Conservation (phyloP, 2,888 invertebrate species). For the Charanyca ferruginea region DNA sequence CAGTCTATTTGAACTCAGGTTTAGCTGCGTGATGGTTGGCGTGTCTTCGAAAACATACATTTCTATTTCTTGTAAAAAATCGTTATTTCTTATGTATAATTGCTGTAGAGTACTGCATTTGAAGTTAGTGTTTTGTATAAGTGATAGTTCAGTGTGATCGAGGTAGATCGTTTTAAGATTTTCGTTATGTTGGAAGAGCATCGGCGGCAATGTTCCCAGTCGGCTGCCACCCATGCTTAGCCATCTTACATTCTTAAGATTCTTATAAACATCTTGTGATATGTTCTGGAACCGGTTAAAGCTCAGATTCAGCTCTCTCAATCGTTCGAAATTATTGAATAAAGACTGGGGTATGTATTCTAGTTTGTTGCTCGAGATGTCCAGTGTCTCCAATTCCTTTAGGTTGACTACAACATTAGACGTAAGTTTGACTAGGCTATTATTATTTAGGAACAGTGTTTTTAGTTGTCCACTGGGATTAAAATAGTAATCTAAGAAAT, state of each 20-base stretch:
- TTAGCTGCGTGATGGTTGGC: constrained; percentile 91
- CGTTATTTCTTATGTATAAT: constrained; percentile 92
- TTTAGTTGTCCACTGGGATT: constrained; percentile 93
- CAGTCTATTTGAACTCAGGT: constrained; percentile 93
- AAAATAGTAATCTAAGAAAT: constrained; percentile 95
- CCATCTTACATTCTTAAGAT: constrained; percentile 89
- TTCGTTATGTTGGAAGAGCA: constrained; percentile 92
- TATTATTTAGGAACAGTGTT: constrained; percentile 92
- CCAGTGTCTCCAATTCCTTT: constrained; percentile 92
- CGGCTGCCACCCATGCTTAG: constrained; percentile 92
- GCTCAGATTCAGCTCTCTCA: constrained; percentile 92
- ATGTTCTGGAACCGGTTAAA: constrained; percentile 92
- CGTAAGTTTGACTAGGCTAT: constrained; percentile 93
- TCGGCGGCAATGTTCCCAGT: constrained; percentile 91
- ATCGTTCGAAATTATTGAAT: constrained; percentile 92
- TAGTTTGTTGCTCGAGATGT: constrained; percentile 93
- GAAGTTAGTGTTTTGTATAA: constrained; percentile 92
- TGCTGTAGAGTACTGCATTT: constrained; percentile 91
- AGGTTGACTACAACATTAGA: constrained; percentile 94
- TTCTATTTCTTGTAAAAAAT: constrained; percentile 91
- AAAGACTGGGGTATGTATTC: constrained; percentile 92
- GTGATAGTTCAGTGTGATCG: constrained; percentile 93
- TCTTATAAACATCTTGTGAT: constrained; percentile 92
- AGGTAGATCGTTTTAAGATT: constrained; percentile 91
- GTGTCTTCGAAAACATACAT: constrained; percentile 92